Conservation (phyloP, 2,113 vertebrate genomes). For the Stomatorhinus ivindoensis region DNA sequence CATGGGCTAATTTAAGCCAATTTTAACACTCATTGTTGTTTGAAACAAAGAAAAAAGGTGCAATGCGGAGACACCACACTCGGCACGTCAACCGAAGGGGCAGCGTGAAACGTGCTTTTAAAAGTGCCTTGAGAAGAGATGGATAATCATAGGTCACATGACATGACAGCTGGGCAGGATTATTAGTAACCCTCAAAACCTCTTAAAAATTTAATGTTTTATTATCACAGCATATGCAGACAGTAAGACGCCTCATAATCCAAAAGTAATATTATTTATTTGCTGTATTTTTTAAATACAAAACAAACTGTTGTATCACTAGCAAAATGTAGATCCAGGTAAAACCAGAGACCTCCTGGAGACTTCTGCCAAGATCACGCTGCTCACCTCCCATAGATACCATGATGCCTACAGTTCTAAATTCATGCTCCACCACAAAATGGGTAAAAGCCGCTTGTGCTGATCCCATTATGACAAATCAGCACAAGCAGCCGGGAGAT, state of each 20-base stretch:
- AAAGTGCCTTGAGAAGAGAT: not conserved
- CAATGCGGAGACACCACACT: not conserved
- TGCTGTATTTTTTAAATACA: not conserved
- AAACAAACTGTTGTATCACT: not conserved
- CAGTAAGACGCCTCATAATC: not conserved
- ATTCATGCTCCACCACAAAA: not conserved
- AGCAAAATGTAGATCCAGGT: not conserved
- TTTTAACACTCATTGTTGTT: not conserved
- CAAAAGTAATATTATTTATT: not conserved
- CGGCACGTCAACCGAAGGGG: not conserved
- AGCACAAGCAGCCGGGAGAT: not conserved
- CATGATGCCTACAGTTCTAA: not conserved
- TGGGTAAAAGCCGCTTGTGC: not conserved
- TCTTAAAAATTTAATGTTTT: not conserved
- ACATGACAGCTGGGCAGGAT: not conserved
- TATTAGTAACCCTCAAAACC: not conserved
- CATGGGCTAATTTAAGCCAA: not conserved
- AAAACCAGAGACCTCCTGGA: not conserved
- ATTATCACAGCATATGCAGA: not conserved
- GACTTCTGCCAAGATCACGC: not conserved
- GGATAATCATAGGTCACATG: not conserved
- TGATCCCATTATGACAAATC: constrained; percentile 2
- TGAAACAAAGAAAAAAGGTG: not conserved
- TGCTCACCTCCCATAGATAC: not conserved
- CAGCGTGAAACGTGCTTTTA: not conserved